Evolutionary conservation across 2,797 vertebrate genomes (phyloP).

Genomic region (Cygnus olor): DNA sequence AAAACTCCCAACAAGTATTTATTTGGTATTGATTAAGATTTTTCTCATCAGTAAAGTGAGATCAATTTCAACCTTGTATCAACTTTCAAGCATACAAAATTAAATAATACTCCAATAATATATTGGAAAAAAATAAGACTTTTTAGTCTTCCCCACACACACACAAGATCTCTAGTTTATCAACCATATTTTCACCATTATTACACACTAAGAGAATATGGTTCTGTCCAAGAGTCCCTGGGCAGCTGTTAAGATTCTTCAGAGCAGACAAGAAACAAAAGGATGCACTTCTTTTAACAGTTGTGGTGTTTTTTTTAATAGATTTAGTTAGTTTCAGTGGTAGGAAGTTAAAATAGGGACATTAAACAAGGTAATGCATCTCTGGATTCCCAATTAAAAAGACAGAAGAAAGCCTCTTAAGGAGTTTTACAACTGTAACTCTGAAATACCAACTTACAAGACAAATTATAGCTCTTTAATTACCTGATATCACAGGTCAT

Average conservation of each 20-base stretch:
- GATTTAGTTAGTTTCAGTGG: neutral
- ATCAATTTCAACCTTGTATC: neutral
- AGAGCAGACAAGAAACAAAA: neutral
- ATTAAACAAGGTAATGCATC: neutral
- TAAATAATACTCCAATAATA: neutral
- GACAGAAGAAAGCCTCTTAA: neutral
- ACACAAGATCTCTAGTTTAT: neutral
- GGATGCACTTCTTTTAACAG: neutral
- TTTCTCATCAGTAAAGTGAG: neutral
- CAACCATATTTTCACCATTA: no score
- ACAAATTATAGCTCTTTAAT: neutral
- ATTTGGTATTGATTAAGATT: neutral
- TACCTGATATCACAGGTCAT: neutral
- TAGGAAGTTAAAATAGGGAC: neutral
- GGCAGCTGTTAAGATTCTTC: neutral
- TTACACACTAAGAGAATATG: neutral
- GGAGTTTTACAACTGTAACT: neutral
- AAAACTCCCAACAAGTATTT: neutral
- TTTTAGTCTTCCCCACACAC: neutral
- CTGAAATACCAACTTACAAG: neutral
- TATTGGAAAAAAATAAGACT: no score
- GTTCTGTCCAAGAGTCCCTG: neutral
- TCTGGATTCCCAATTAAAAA: neutral
- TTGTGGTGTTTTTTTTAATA: neutral
- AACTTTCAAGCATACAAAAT: neutral